Conservation (phyloP, 2,888 invertebrate species). For the Hydrotaea diabolus region DNA sequence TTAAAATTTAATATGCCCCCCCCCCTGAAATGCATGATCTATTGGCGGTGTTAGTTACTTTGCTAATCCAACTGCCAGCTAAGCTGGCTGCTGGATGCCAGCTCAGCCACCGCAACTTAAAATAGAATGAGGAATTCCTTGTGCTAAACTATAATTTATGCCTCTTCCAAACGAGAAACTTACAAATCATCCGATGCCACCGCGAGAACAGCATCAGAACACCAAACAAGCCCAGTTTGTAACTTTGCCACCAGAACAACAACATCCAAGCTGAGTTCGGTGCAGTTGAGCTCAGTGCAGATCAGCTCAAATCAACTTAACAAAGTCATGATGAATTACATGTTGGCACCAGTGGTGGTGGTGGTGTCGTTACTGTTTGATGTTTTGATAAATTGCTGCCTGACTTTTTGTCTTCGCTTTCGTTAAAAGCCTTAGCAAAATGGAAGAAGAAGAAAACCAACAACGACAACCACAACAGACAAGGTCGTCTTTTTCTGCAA, state of each 20-base stretch:
- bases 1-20: slow-evolving; percentile 45
- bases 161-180: slow-evolving; percentile 50
- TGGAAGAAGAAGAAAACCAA: slow-evolving; percentile 2
- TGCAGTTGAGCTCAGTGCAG: neutral
- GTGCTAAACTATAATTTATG: slow-evolving; percentile 53
- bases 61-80: neutral
- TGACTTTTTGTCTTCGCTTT: slow-evolving; percentile 12
- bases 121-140: neutral
- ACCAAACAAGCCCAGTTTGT: neutral
- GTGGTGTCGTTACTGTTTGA: slow-evolving; percentile 63
- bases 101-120: slow-evolving; percentile 2
- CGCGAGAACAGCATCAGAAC: neutral
- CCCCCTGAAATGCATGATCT: slow-evolving; percentile 18
- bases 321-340: slow-evolving; percentile 65
- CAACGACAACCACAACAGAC: slow-evolving; percentile 22
- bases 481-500: slow-evolving; percentile 53
- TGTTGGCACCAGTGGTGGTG: slow-evolving; percentile 61
- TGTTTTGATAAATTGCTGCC: slow-evolving; percentile 63
- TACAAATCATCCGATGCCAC: slow-evolving; percentile 56
- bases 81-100: neutral
- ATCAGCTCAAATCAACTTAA: slow-evolving; percentile 43
- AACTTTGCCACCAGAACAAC: slow-evolving; percentile 11
- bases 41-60: neutral
- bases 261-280: neutral
- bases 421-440: neutral